Evolutionary conservation across 2,797 vertebrate genomes (phyloP), one percentile per base, ranked within the genome.

Genomic region (Okamejei kenojei): DNA sequence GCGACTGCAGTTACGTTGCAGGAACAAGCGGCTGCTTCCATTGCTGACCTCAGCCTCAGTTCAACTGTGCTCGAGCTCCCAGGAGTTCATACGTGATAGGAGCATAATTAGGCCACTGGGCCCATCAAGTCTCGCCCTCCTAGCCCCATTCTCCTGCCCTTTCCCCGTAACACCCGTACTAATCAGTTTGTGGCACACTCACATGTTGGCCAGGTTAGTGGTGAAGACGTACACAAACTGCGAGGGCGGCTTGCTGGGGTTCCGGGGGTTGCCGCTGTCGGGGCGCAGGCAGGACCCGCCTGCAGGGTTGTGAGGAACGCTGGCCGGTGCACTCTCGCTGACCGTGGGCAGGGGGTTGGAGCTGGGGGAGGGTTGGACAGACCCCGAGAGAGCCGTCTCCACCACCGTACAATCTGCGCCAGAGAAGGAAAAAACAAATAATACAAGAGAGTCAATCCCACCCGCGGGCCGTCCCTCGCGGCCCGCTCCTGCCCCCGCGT

Each of bases 161-260:
- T 38, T 38, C 38, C 38, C 38, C 38, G 0, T 54, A 54, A 54
- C 5, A 6, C 45, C 5, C 45, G 45, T 0, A 54, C 45, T 54
- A 54, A 54, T 54, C 45, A 54, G 5, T 6, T 54, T 54, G 45
- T 54, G 5, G 23, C 19, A 45, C 0, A 94, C 97, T 97, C 95
- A 99, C 99, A 97, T 98, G 97, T 99, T 99, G 90, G 99, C 99
- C 71, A 99, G 97, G 95, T 96, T 97, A 58, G 98, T 99, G 88
- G 98, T 99, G 95, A 99, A 99, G 95, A 99, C 98, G 10, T 99
- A 99, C 93, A 99, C 97, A 38, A 98, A 96, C 96, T 98, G 98
- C 0, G 98, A 96, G 13, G 97, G 95, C n/a, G 97, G 95, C 94
- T 97, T 98, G 93, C 96, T 96, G 0, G 95, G 35, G 21, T 95